These are phyloP conservation scores for Turritopsis dohrnii DNA, from an alignment of 30 jellyfish, hydroid and myxozoan genomes.

Conservation along the genomic window DNA sequence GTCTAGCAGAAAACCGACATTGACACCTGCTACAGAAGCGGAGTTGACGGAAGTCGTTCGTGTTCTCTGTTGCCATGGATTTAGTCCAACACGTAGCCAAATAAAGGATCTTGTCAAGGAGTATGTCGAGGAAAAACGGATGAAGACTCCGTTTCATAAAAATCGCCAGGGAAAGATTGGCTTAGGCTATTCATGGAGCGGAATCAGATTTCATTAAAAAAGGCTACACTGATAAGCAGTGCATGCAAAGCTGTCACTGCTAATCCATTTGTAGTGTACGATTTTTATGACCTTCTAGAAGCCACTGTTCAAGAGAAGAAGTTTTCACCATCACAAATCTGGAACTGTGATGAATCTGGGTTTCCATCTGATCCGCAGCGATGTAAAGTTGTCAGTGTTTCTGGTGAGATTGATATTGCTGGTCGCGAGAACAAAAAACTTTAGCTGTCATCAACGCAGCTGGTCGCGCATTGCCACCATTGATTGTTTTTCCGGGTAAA, in stretches of 20 bases:
- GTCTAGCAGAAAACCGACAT: conserved; percentile 1
- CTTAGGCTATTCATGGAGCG: conserved; percentile 11
- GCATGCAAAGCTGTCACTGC: conserved; percentile 42
- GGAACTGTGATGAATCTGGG: conserved; percentile 11
- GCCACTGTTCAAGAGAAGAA: no score
- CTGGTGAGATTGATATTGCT: conserved; percentile 31
- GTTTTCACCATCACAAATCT: neutral
- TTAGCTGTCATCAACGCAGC: no score
- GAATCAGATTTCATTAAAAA: conserved; percentile 9
- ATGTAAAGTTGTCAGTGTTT: conserved; percentile 16
- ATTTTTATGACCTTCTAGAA: neutral
- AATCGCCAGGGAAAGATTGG: conserved; percentile 41
- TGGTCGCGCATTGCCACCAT: no score
- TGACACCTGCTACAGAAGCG: neutral
- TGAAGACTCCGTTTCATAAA: neutral
- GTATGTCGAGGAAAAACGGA: neutral
- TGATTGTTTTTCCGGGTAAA: conserved; percentile 25
- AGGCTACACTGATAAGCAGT: conserved; percentile 29
- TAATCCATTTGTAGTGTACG: conserved; percentile 13
- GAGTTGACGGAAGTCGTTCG: conserved; percentile 2
- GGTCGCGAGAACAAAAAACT: conserved; percentile 21
- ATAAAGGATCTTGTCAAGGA: neutral
- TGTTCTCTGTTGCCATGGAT: conserved; percentile 15
- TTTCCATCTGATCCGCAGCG: neutral
- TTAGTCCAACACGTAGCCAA: conserved; percentile 10